Conservation (phyloP, 1,140 invertebrate genomes). For the Drosophila sproati region DNA sequence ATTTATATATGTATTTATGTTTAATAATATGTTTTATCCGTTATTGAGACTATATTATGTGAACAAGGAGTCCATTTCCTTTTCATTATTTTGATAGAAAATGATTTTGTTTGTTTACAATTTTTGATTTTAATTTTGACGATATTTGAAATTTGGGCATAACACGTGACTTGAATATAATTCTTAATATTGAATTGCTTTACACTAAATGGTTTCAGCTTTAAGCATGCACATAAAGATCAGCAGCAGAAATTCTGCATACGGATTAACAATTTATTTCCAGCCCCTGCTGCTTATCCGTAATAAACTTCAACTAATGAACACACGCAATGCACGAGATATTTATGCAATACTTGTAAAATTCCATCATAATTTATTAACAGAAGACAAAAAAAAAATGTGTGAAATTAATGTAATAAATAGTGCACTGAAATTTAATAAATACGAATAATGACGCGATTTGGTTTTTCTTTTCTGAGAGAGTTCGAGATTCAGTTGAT, state of each 20-base stretch:
- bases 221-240: not conserved
- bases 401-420: constrained; percentile 37
- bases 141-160: not conserved
- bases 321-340: not conserved
- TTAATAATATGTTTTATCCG: too few species aligned
- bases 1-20: too few species aligned
- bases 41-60: too few species aligned
- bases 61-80: too few species aligned
- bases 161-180: not conserved
- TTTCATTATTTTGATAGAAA: too few species aligned
- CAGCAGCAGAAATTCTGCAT: not conserved
- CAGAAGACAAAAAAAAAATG: constrained; percentile 15
- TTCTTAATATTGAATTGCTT: not conserved
- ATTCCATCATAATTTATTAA: constrained; percentile 14
- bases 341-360: constrained; percentile 4
- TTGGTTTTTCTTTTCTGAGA: constrained; percentile 30
- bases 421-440: constrained; percentile 34
- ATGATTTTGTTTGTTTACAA: too few species aligned
- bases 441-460: constrained; percentile 21
- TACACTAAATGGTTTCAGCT: not conserved
- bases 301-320: not conserved
- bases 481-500: constrained; percentile 63
- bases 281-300: not conserved
- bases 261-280: not conserved
- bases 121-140: not conserved